phyloP scores from a whole-genome alignment of 2,797 vertebrate genomes.

The Hoplostethus atlanticus region DNA sequence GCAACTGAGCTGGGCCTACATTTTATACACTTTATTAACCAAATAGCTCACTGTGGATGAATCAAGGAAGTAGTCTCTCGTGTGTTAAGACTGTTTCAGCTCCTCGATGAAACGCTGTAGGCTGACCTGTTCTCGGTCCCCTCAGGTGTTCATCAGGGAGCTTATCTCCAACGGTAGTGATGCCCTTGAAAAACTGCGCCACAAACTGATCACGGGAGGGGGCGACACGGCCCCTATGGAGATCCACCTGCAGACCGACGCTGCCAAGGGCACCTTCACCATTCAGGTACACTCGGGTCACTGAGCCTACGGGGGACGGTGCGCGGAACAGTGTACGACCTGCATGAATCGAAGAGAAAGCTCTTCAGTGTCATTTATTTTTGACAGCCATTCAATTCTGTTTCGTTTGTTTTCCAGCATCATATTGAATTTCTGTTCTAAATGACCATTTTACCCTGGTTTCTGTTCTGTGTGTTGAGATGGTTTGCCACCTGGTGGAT shows the following conservation, averaged over 20 bases:
- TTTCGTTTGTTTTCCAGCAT: background rate
- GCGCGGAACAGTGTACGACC: background rate
- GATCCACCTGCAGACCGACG: slow-evolving; percentile 93
- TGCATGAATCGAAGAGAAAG: background rate
- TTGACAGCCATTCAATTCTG: background rate
- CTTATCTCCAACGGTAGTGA: slow-evolving; percentile 97
- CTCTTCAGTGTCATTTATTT: background rate
- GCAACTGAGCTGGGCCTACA: background rate
- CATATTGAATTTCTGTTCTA: background rate
- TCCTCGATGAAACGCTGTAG: no score
- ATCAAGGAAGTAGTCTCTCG: no score
- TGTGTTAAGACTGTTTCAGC: no score
- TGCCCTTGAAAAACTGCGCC: slow-evolving; percentile 94
- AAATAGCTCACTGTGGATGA: no score
- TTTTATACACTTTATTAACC: no score
- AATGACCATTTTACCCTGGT: background rate
- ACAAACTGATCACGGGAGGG: slow-evolving; percentile 86
- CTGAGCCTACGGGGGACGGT: no score
- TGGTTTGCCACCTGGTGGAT: slow-evolving; percentile 65
- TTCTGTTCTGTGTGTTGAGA: background rate
- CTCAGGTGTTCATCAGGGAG: slow-evolving; percentile 96
- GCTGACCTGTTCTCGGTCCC: background rate
- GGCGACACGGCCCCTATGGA: slow-evolving; percentile 90
- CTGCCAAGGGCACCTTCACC: slow-evolving; percentile 89
- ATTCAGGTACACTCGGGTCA: slow-evolving; percentile 89